Evolutionary conservation across 23 tunicate genomes (phyloP).

Genomic region (Halocynthia roretzi): DNA sequence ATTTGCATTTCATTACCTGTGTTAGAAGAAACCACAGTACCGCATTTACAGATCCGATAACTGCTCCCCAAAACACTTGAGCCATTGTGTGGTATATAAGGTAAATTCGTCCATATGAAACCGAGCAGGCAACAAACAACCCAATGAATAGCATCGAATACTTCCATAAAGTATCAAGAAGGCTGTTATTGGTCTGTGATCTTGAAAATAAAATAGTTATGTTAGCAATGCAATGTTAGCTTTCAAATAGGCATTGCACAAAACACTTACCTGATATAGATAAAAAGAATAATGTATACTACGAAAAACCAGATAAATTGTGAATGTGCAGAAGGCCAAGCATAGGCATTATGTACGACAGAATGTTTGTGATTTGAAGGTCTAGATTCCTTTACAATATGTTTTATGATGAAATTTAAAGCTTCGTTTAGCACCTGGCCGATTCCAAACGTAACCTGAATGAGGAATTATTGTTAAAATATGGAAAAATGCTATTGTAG

Average conservation of each 20-base stretch:
- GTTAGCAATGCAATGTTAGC: background rate
- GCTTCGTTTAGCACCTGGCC: conserved; percentile 38
- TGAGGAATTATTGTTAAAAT: background rate
- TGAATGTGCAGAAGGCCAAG: conserved; percentile 83
- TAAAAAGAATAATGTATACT: conserved; percentile 39
- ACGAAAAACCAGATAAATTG: conserved; percentile 73
- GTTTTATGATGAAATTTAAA: conserved; percentile 37
- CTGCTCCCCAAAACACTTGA: conserved; percentile 54
- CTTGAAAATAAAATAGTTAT: conserved; percentile 1
- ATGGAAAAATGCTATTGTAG: background rate
- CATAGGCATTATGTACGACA: conserved; percentile 23
- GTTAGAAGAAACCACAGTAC: conserved; percentile 47
- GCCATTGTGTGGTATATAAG: conserved; percentile 44
- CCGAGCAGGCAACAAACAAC: conserved; percentile 24
- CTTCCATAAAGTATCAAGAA: conserved; percentile 47
- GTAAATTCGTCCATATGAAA: conserved; percentile 63
- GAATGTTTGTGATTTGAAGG: conserved; percentile 29
- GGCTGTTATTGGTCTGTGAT: conserved; percentile 25
- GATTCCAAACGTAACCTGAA: conserved; percentile 18
- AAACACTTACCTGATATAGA: conserved; percentile 39
- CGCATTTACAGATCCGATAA: conserved; percentile 29
- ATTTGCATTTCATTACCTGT: conserved; percentile 12
- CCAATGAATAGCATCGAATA: conserved; percentile 31
- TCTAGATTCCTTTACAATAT: conserved; percentile 34
- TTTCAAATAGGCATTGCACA: background rate